Conservation (phyloP, 1,140 invertebrate species). For the Bombus consobrinus region DNA sequence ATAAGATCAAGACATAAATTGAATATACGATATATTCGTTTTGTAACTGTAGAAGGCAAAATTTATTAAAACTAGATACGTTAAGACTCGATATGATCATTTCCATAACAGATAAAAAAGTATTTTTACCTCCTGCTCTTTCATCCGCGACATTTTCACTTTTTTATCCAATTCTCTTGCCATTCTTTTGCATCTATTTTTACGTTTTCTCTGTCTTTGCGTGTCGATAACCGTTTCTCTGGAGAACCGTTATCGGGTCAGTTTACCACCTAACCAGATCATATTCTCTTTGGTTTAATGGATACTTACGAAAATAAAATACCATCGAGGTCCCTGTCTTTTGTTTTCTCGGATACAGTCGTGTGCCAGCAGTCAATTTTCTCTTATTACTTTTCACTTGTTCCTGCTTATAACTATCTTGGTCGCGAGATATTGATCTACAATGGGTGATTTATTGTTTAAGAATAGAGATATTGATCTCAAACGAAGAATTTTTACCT, state of each 20-base stretch:
- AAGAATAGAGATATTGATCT: background rate
- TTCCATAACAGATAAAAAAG: background rate
- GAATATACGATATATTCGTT: too few species aligned
- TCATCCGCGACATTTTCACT: slow-evolving; percentile 8
- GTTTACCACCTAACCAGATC: slow-evolving; percentile 70
- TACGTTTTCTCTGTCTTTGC: slow-evolving; percentile 30
- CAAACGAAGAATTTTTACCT: background rate
- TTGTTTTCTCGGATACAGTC: background rate
- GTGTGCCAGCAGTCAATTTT: background rate
- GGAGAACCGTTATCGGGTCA: slow-evolving; percentile 51
- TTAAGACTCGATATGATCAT: background rate
- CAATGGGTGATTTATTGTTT: background rate
- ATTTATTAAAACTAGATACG: background rate
- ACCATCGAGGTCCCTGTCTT: background rate
- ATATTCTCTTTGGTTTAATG: slow-evolving; percentile 44
- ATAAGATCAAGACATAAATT: too few species aligned
- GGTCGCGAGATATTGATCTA: background rate
- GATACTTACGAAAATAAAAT: slow-evolving; percentile 43
- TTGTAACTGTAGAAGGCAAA: too few species aligned
- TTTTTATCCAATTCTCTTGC: background rate
- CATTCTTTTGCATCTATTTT: background rate
- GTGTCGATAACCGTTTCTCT: slow-evolving; percentile 44
- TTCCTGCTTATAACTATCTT: background rate
- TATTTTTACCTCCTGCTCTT: background rate
- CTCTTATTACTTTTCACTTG: background rate